A percentile compares a stretch with the other conserved stretches of the same genome.
phyloP scores from a whole-genome alignment of 1,140 invertebrate species.

The Tetraneura akinire region DNA sequence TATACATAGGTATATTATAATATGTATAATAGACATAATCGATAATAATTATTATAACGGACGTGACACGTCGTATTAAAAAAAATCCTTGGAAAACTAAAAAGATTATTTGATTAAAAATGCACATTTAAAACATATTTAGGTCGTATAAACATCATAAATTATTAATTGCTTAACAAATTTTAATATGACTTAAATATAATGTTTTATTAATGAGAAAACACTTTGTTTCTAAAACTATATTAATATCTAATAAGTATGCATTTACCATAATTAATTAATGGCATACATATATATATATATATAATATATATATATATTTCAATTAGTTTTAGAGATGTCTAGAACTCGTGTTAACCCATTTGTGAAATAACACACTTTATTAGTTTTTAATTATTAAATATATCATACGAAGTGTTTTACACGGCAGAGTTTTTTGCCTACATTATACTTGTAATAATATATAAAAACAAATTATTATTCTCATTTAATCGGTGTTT shows the following conservation, averaged over 20 bases:
- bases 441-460: background rate
- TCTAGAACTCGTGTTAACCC: background rate
- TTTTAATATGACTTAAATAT: background rate
- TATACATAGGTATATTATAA: too few species aligned
- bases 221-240: background rate
- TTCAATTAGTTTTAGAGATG: background rate
- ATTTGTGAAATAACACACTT: background rate
- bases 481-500: background rate
- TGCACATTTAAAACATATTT: background rate
- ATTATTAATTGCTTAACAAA: constrained; percentile 10
- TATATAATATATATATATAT: background rate
- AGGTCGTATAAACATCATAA: background rate
- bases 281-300: background rate
- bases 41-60: background rate
- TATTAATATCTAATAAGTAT: background rate
- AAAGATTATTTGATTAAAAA: background rate
- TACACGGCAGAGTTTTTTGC: background rate
- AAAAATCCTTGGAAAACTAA: background rate
- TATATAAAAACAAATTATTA: background rate
- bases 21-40: too few species aligned
- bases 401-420: background rate
- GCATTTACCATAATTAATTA: background rate
- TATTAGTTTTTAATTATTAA: background rate
- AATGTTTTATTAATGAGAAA: constrained; percentile 18
- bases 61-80: background rate